Conservation (phyloP, 2,113 vertebrate species). For the Forbesichthys agassizii region DNA sequence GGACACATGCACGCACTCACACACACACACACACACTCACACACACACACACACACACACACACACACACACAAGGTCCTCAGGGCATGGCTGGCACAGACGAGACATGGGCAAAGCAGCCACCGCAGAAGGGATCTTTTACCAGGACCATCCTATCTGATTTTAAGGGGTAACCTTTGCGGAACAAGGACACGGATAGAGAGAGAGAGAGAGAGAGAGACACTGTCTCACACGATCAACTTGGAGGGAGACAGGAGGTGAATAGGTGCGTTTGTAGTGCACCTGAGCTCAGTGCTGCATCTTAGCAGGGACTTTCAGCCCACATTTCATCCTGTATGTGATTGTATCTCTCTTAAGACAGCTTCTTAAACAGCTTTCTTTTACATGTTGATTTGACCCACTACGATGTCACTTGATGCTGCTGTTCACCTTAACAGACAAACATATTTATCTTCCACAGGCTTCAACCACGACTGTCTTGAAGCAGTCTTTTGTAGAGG, state of each 20-base stretch:
- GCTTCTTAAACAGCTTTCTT: not conserved
- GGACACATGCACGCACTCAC: constrained; percentile 1
- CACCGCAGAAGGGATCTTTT: constrained; percentile 66
- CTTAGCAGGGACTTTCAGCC: not conserved
- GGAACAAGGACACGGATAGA: constrained; percentile 64
- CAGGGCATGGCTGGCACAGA: constrained; percentile 64
- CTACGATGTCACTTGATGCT: not conserved
- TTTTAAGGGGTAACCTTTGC: constrained; percentile 66
- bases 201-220: constrained; percentile 56
- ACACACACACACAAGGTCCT: constrained; percentile 24
- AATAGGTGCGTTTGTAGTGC: constrained; percentile 44
- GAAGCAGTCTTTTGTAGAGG: constrained; percentile 33
- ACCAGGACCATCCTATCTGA: constrained; percentile 60
- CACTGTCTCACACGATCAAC: constrained; percentile 65
- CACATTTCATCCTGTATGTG: not conserved
- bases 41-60: constrained; percentile 25
- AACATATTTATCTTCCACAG: not conserved
- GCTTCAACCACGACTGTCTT: constrained; percentile 1
- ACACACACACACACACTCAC: no score
- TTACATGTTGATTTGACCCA: not conserved
- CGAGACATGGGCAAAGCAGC: constrained; percentile 44
- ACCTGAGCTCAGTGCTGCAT: constrained; percentile 47
- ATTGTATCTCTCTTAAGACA: not conserved
- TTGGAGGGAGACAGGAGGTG: constrained; percentile 42
- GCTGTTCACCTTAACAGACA: not conserved